phyloP scores from a whole-genome alignment of 2,113 vertebrate species.

The Psammodynastes pulverulentus region DNA sequence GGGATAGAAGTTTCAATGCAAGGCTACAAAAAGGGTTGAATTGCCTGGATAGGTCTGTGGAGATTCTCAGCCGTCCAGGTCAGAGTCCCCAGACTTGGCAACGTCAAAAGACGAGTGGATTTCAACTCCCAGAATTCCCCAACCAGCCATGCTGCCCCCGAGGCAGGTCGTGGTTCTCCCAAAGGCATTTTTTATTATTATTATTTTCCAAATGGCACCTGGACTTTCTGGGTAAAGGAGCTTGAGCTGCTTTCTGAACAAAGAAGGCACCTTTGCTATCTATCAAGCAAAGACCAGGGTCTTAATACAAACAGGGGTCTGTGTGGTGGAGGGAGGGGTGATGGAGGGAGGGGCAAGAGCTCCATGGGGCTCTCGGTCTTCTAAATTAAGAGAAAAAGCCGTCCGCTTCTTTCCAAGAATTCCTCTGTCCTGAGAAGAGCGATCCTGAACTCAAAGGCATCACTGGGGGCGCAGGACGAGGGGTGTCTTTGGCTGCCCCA shows the following conservation, averaged over 20 bases:
- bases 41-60: too few species aligned
- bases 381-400: too few species aligned
- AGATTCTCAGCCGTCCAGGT: too few species aligned
- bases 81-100: neutral
- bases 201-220: too few species aligned
- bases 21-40: neutral
- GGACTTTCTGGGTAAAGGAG: too few species aligned
- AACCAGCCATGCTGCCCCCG: too few species aligned
- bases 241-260: too few species aligned
- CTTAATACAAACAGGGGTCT: neutral
- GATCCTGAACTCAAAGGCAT: too few species aligned
- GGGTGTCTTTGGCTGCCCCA: neutral
- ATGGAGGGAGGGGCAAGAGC: too few species aligned
- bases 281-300: neutral
- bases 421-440: neutral
- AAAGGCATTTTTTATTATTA: too few species aligned
- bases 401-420: neutral
- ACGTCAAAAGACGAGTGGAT: neutral
- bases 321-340: too few species aligned
- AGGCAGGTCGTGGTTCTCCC: too few species aligned
- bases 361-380: neutral
- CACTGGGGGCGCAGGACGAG: neutral
- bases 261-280: neutral
- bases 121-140: neutral
- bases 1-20: neutral